Evolutionary conservation across 2,888 invertebrate genomes (phyloP).

Genomic region (Troilus luridus): DNA sequence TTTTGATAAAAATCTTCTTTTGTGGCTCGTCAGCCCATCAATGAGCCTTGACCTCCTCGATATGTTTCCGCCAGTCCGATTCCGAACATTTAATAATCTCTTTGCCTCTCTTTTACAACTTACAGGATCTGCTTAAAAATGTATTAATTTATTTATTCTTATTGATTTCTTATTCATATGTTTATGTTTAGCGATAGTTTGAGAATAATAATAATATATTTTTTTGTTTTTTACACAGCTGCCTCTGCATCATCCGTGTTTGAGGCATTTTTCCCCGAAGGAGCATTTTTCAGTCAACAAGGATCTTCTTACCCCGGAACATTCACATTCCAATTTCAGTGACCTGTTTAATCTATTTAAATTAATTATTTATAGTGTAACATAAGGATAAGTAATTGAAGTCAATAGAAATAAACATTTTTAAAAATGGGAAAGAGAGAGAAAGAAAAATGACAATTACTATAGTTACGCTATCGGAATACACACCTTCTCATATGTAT

Average conservation of each 20-base stretch:
- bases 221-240: constrained; percentile 12
- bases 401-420: constrained; percentile 46
- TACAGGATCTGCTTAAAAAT: too few relatives aligned
- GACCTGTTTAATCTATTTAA: constrained; percentile 50
- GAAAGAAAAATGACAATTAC: constrained; percentile 8
- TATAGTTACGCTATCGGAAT: constrained; percentile 18
- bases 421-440: constrained; percentile 14
- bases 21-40: too few relatives aligned
- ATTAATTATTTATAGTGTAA: constrained; percentile 41
- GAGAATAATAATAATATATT: neutral
- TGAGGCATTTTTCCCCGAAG: constrained; percentile 61
- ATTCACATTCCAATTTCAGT: constrained; percentile 62
- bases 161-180: too few relatives aligned
- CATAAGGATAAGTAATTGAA: constrained; percentile 43
- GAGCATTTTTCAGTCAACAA: constrained; percentile 66
- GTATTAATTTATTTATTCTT: neutral
- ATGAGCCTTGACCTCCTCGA: too few relatives aligned
- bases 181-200: neutral
- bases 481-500: constrained; percentile 9
- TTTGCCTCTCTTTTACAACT: too few relatives aligned
- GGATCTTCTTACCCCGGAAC: constrained; percentile 51
- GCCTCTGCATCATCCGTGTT: constrained; percentile 53
- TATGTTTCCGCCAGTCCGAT: too few relatives aligned
- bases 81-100: too few relatives aligned
- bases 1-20: too few relatives aligned